Conservation (phyloP, 1,140 invertebrate genomes). For the Hyposmocoma kahamanoa region DNA sequence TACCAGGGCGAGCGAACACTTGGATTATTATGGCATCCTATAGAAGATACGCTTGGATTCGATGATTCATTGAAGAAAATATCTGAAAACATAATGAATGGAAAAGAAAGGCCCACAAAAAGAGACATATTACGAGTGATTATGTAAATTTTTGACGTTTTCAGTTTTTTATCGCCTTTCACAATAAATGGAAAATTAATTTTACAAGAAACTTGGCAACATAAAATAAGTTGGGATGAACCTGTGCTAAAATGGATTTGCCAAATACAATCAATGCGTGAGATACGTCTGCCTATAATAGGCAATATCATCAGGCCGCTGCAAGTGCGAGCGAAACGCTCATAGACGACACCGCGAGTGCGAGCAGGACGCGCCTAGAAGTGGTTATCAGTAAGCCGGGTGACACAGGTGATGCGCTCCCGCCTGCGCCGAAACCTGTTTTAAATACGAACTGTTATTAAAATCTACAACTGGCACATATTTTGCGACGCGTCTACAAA, state of each 20-base stretch:
- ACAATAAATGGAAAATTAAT: background rate
- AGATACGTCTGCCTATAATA: background rate
- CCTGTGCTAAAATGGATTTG: background rate
- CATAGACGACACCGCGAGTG: background rate
- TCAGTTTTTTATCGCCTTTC: background rate
- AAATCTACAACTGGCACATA: constrained; percentile 18
- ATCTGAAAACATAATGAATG: background rate
- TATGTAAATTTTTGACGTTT: constrained; percentile 1
- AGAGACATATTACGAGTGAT: background rate
- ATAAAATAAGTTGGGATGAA: background rate
- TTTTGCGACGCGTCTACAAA: constrained; percentile 17
- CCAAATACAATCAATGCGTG: background rate
- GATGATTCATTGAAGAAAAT: background rate
- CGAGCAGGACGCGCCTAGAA: background rate
- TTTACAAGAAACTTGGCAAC: background rate
- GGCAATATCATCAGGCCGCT: background rate
- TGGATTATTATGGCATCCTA: background rate
- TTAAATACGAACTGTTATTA: constrained; percentile 2
- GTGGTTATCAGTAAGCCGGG: no score
- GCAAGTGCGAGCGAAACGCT: background rate
- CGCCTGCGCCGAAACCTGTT: no score
- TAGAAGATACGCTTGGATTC: background rate
- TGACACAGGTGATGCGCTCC: no score
- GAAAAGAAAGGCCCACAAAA: background rate
- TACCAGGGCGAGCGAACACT: background rate